Conservation (phyloP, 1,140 invertebrate genomes). For the Lepidotrigona ventralis region DNA sequence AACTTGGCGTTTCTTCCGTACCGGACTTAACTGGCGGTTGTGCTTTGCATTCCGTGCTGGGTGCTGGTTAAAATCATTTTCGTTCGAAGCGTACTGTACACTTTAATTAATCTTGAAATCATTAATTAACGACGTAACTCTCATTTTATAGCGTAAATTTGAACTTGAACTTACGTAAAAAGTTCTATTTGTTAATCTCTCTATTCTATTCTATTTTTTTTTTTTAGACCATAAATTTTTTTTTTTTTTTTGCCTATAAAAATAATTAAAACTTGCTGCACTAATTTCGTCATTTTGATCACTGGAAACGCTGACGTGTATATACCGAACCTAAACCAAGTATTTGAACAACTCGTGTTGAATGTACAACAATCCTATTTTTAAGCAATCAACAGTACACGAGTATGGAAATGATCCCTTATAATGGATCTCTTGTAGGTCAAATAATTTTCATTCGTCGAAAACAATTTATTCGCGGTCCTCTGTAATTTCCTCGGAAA, state of each 20-base stretch:
- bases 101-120: no score
- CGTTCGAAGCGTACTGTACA: background rate
- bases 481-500: background rate
- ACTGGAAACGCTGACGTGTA: background rate
- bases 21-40: background rate
- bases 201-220: no score
- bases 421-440: background rate
- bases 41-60: background rate
- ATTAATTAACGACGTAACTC: no score
- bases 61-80: background rate
- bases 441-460: constrained; percentile 2
- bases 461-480: background rate
- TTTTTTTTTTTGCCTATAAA: no score
- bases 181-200: no score
- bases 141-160: no score
- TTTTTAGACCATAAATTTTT: no score
- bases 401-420: background rate
- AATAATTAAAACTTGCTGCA: no score
- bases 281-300: background rate
- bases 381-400: background rate
- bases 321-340: background rate
- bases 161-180: no score
- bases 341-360: background rate
- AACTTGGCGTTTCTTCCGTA: constrained; percentile 6
- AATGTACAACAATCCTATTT: background rate